phyloP scores from a whole-genome alignment of 2,797 vertebrate genomes.

The Hafferia zeledoni region DNA sequence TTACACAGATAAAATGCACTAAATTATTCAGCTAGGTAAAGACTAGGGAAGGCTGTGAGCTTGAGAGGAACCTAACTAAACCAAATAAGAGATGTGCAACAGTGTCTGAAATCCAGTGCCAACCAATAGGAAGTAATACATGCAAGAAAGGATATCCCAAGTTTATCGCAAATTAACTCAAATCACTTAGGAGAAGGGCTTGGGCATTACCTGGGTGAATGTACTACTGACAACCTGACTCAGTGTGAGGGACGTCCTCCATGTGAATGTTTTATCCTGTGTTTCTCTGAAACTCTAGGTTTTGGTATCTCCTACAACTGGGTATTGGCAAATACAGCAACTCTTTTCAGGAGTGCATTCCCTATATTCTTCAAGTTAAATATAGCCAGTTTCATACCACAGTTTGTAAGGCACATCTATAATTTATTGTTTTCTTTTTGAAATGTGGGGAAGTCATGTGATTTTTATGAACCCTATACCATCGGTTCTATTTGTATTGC shows the following conservation, averaged over 20 bases:
- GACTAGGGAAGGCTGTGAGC: neutral
- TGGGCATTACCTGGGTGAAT: neutral
- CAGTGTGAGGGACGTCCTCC: neutral
- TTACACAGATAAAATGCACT: neutral
- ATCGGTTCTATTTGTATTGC: constrained; percentile 15
- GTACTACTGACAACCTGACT: neutral
- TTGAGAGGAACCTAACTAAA: neutral
- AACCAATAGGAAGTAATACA: fast-evolving
- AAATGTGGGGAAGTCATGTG: neutral
- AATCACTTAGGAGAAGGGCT: neutral
- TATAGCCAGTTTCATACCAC: neutral
- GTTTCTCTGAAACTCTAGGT: neutral
- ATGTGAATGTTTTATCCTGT: neutral
- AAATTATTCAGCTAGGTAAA: neutral
- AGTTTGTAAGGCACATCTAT: fast-evolving
- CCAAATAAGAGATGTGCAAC: neutral
- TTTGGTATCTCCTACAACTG: neutral
- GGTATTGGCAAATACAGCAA: neutral
- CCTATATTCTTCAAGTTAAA: neutral
- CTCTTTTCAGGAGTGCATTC: neutral
- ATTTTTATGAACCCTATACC: constrained; percentile 3
- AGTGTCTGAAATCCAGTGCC: neutral
- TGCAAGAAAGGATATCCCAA: neutral
- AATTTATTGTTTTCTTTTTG: neutral
- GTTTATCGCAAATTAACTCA: neutral